Evolutionary conservation across 2,797 vertebrate genomes (phyloP), one percentile per base, ranked within the genome.

Genomic region (Diplodus puntazzo): DNA sequence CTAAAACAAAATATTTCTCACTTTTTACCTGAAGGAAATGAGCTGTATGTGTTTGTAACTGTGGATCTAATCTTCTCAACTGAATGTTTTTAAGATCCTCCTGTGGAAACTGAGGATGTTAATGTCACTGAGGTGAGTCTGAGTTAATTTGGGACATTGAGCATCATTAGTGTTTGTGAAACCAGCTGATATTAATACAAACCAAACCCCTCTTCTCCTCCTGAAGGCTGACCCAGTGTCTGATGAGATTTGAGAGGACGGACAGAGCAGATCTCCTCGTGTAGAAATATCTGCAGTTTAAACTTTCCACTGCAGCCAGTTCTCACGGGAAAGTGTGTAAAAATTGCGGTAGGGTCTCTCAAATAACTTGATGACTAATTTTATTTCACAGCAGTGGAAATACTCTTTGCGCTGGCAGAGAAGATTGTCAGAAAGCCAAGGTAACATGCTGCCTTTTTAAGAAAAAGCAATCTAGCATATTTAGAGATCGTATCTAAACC

Each of bases 71-170:
- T 46, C 16, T 16, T 46, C 45, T 39, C 3, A 60, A 11, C 59
- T 46, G 11, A 11, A 1, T 72, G 18, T 72, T 21, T 86, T 73
- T 59, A 77, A 84, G 87, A 20, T 1, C 14, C 1, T 65, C 57
- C n/a, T 13, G 14, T 1, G 17, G 62, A 77, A 65, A 11, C 17
- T 0, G 52, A n/a, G 0, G n/a, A 14, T 2, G 16, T 20, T 16
- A 14, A 9, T 18, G 52, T 42, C n/a, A 10, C 63, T 23, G 52
- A 49, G 59, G 82, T 80, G 64, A 73, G 81, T 18, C 23, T 60
- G 11, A 34, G 30, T 3, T 0, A 11, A 18, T 27, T 27, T 17
- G 25, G 17, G 11, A 48, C 21, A 7, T 25, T 1, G 0, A 34
- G 25, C 39, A 45, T 78, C 23, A 11, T n/a, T 0, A 34, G 25